Conservation (phyloP, 1,140 invertebrate genomes). For the Wasmannia auropunctata region DNA sequence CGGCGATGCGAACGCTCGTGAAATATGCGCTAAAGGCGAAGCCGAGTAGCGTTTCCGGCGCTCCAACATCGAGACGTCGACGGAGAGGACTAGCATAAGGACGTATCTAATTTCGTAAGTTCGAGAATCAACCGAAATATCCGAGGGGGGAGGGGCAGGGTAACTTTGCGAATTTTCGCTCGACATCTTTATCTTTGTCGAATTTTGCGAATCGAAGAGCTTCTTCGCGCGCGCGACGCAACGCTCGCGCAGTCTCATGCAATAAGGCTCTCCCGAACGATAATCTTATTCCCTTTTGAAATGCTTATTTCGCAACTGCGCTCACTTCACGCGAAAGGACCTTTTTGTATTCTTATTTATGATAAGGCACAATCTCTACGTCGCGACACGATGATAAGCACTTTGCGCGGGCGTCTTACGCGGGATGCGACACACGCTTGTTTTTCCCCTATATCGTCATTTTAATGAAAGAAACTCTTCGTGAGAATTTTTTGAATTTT, state of each 20-base stretch:
- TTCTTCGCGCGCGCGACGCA: background rate
- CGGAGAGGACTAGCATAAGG: background rate
- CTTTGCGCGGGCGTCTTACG: background rate
- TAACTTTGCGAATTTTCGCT: slow-evolving; percentile 34
- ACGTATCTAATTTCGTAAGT: slow-evolving; percentile 39
- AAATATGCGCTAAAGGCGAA: background rate
- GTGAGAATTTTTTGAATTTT: background rate
- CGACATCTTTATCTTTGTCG: slow-evolving; percentile 23
- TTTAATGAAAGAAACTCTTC: slow-evolving; percentile 17
- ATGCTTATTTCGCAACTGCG: background rate
- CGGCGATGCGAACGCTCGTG: background rate
- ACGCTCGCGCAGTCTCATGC: background rate
- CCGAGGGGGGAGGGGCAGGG: too few relatives aligned
- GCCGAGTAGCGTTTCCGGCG: background rate
- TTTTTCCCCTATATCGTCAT: background rate
- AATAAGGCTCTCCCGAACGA: background rate
- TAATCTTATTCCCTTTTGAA: background rate
- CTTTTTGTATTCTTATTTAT: slow-evolving; percentile 9
- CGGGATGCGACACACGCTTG: background rate
- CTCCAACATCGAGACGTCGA: background rate
- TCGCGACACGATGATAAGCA: background rate
- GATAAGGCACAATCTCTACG: background rate
- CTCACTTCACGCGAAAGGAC: background rate
- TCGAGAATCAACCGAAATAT: slow-evolving; percentile 38
- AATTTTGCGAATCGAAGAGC: slow-evolving; percentile 19